These are phyloP conservation scores for Iselma pallidipennis DNA, from an alignment of 2,888 invertebrate genomes.

Conservation along the genomic window DNA sequence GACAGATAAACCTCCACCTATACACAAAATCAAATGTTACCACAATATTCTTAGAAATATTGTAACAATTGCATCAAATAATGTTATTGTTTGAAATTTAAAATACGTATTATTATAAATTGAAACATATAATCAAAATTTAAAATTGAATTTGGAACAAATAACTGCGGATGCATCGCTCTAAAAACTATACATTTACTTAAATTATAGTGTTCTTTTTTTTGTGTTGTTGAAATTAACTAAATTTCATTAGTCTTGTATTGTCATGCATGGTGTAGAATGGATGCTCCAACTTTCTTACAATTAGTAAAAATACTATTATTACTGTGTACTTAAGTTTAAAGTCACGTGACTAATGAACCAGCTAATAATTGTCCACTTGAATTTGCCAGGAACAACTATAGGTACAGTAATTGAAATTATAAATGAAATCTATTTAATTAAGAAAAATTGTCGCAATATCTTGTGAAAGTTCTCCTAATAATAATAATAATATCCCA, in stretches of 20 bases:
- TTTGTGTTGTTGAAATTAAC: neutral
- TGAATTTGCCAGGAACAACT: too few relatives aligned
- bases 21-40: neutral
- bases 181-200: neutral
- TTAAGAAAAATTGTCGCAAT: neutral
- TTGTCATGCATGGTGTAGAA: neutral
- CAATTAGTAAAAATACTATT: neutral
- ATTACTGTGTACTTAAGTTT: too few relatives aligned
- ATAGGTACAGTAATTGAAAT: too few relatives aligned
- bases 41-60: neutral
- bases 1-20: neutral
- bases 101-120: too few relatives aligned
- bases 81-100: neutral
- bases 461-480: neutral
- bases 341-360: too few relatives aligned
- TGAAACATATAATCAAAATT: neutral
- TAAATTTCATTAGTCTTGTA: neutral
- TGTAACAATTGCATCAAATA: neutral
- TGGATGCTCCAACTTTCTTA: neutral
- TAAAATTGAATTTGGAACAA: neutral
- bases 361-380: too few relatives aligned
- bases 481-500: neutral
- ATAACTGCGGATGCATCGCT: neutral
- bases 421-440: neutral
- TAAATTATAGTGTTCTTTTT: neutral